phyloP scores from a whole-genome alignment of 2,797 vertebrate genomes.

The Gambusia yucatana region DNA sequence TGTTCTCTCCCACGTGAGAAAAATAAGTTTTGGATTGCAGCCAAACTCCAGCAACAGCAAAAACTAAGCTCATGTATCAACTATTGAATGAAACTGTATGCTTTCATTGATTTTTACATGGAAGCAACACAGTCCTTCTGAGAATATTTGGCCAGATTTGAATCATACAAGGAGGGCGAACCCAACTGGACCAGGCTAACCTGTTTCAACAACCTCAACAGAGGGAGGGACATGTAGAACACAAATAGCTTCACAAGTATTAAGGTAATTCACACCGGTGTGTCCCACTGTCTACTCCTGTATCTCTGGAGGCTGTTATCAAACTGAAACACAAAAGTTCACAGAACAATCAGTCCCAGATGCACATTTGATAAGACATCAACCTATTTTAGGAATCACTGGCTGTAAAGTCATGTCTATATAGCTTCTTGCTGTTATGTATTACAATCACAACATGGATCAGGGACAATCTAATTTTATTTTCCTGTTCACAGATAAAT shows the following conservation, averaged over 20 bases:
- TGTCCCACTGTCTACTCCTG: neutral
- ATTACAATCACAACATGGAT: conserved; percentile 6
- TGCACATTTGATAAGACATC: conserved; percentile 10
- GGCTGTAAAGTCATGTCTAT: neutral
- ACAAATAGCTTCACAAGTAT: neutral
- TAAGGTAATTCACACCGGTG: conserved; percentile 4
- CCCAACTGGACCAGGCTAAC: conserved; percentile 31
- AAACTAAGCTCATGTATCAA: conserved; percentile 13
- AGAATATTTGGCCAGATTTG: conserved; percentile 30
- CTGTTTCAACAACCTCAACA: neutral
- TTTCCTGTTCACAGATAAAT: conserved; percentile 12
- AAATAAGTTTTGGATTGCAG: conserved; percentile 8
- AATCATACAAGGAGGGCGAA: conserved; percentile 34
- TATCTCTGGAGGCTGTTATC: conserved; percentile 16
- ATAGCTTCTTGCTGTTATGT: neutral
- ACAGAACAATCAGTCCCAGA: neutral
- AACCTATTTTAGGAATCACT: neutral
- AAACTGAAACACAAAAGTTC: conserved; percentile 4
- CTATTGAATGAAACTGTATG: neutral
- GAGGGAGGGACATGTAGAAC: neutral
- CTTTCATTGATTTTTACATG: conserved; percentile 4
- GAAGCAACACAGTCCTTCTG: conserved; percentile 24
- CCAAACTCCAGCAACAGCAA: neutral
- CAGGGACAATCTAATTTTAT: neutral
- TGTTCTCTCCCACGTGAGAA: neutral